Conservation (phyloP, 2,797 vertebrate species). For the Pteronotus mesoamericanus region DNA sequence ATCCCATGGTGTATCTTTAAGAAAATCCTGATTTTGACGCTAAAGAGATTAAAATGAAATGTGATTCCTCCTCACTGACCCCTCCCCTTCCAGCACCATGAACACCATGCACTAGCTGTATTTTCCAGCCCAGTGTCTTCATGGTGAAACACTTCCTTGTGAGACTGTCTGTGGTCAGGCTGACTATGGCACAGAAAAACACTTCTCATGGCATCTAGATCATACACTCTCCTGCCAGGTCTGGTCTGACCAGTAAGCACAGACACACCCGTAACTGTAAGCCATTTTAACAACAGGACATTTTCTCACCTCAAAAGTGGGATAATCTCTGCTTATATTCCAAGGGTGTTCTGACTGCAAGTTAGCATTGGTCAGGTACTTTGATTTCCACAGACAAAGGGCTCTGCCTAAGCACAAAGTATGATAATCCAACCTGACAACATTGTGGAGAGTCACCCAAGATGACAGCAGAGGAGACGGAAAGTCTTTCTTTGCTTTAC, state of each 20-base stretch:
- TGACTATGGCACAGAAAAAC: background rate
- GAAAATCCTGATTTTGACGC: background rate
- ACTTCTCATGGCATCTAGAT: background rate
- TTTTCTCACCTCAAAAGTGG: constrained; percentile 58
- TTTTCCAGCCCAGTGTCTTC: background rate
- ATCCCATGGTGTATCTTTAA: background rate
- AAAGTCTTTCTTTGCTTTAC: background rate
- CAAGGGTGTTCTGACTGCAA: constrained; percentile 49
- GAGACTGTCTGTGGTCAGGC: background rate
- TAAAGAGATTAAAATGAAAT: background rate
- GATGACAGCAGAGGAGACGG: background rate
- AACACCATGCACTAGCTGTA: background rate
- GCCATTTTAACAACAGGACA: constrained; percentile 43
- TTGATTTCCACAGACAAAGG: constrained; percentile 61
- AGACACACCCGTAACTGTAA: constrained; percentile 52
- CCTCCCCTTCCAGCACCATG: background rate
- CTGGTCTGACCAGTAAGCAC: background rate
- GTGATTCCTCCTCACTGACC: background rate
- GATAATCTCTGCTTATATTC: constrained; percentile 40
- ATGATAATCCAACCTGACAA: background rate
- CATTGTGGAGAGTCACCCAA: background rate
- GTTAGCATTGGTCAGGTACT: constrained; percentile 59
- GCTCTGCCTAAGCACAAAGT: constrained; percentile 30
- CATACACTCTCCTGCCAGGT: background rate
- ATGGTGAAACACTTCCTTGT: constrained; percentile 8